Evolutionary conservation across 1,140 invertebrate genomes (phyloP), one percentile per base, ranked within the genome.

Genomic region (Hirudo medicinalis): DNA sequence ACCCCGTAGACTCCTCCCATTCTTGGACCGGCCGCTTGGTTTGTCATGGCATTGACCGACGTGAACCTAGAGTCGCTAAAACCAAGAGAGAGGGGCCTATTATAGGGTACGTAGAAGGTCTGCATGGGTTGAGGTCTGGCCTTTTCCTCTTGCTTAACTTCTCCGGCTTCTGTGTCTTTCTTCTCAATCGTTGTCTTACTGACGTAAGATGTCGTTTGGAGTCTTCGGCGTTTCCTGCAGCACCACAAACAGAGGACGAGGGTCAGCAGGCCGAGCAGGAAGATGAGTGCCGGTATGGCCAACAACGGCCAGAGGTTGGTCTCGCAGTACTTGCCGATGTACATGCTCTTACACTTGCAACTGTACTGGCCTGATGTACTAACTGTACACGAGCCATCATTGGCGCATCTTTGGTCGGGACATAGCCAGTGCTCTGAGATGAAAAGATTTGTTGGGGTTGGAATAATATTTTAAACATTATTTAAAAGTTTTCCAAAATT

Each of bases 271-370:
- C 22, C 57, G 29, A 32, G 22, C 57, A 63, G 29, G 57, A 63
- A 63, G 20, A 63, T 3, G 8, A 63, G 4, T 3, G 29, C 29
- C 0, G 57, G 57, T 5, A 63, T 25, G 29, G 22, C 22, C 57
- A 63, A n/a, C 11, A 63, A 15, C 15, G 57, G 57, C 57, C 57
- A 63, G 22, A 63, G 29, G 29, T 63, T 63, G 9, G 29, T 63
- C 22, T 63, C 57, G 29, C 57, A 63, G 29, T 63, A 63, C 22
- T 63, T 63, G 22, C 57, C 57, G 57, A 63, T 15, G 57, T 63
- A 63, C 29, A 22, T 32, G 22, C 8, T 25, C 29, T 63, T 63
- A 11, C 57, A 63, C 22, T 25, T 63, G 57, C 57, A 63, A 13
- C 22, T 25, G 29, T 63, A 63, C 29, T 32, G 22, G 8, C 57